Evolutionary conservation across 2,113 vertebrate species (phyloP), one percentile per base, ranked within the genome.

Genomic region (Corythornis vintsioides): DNA sequence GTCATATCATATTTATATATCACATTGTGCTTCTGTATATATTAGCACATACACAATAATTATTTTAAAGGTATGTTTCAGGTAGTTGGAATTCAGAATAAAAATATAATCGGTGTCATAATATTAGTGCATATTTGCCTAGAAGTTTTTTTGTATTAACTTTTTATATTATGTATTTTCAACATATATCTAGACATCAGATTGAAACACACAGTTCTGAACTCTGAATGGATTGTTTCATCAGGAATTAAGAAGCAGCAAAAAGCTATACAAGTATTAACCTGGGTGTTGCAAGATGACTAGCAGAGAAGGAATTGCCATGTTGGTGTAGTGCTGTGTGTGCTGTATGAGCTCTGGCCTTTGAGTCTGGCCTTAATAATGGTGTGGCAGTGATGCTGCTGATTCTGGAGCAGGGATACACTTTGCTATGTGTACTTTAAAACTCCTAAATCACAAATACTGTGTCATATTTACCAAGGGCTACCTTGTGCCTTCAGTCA

Each of bases 271-370:
- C 7, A 61, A 38, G 24, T 40, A 28, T 20, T 59, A 78, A 6
- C 7, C 24, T 45, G 29, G 11, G 5, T 60, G 18, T 22, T 71
- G 6, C 15, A 25, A 28, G 25, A 43, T 7, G 65, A 13, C 10
- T 43, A 6, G 3, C 15, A 81, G 42, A 8, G 1, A 9, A 24
- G 28, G n/a, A 52, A 2, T 3, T 47, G 7, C 9, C 59, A 26
- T 0, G 0, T 38, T 16, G 40, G 7, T 0, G 0, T 13, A 22
- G 5, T 55, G 59, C 4, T 40, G 20, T 7, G 29, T 8, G 15
- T 1, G 3, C 6, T 8, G 8, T 35, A 25, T 6, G 11, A 42
- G 21, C 11, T 22, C 16, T 10, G 21, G 15, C 4, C 15, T 80
- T 63, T 42, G 10, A 35, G 10, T 31, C 10, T 17, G 28, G 25